Base-by-base conservation (phyloP, 2,888 invertebrate genomes). In the Mythimna vitellina region DNA sequence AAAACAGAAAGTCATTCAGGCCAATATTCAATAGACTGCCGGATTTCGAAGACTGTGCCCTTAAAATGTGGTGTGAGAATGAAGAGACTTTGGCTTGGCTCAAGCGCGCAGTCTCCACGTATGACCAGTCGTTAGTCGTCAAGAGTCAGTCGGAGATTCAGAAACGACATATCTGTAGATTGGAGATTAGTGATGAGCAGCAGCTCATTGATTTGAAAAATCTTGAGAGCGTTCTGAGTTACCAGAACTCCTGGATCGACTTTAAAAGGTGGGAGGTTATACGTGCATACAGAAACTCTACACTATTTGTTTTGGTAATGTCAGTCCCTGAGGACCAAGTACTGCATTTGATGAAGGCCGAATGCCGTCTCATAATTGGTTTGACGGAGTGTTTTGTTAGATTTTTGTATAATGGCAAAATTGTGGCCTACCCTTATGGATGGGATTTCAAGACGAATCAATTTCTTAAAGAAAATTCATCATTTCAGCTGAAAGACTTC, bases 61-160 rank as follows among this genome's bases (percentile, higher is more conserved):
- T 70, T 3, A 72, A 72, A 29, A 35, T 72, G 20, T 70, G 70
- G 35, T 70, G 71, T 17, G 35, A 8, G 0, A 56, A 46, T n/a
- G 12, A 70, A 8, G 14, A 70, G 14, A 70, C 46, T 8, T 70
- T 70, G 25, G 32, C 14, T 14, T 70, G 70, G 22, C 20, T 70
- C n/a, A 46, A 14, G 25, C 29, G 35, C 1, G 17, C n/a, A 3
- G 25, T 70, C n/a, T 42, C 42, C 1, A 10, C 20, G 4, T n/a
- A 1, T 54, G 17, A 20, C 22, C 25, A 0, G 10, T 20, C 7
- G 10, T 6, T 70, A 14, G 42, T 46, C 0, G 25, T 70, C 9
- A 69, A 9, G 69, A 42, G 38, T 6, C 69, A 69, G 35, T 29
- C 35, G n/a, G 35, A 58, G 5, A 35, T 35, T 6, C 35, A 58